Base-by-base conservation (phyloP, 2,888 invertebrate species). In the Altica lythri region DNA sequence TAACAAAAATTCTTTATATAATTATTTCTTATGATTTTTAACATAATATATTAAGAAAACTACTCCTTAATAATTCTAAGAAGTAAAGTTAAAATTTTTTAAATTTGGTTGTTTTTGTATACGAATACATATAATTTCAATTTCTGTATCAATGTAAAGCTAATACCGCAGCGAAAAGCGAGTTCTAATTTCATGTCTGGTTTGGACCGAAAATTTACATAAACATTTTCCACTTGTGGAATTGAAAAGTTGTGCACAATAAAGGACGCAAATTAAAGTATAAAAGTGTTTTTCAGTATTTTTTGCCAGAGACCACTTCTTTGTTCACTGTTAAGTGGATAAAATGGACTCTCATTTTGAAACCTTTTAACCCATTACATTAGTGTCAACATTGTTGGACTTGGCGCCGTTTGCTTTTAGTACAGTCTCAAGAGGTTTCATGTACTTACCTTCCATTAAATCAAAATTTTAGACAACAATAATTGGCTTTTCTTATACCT, bases 351-450 rank as follows among this genome's bases (percentile, higher is more conserved):
- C 12, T 30, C 40, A 30, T 53, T 37, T 43, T 16, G 12, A 40
- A 46, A 43, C 53, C 53, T 50, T 50, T 45, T 25, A 49, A 42
- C 42, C 45, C 49, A 43, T 49, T 53, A 53, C 22, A 47, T 47
- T 46, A 47, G 35, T 38, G 37, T 19, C 30, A 42, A 45, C 43
- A 49, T 27, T 40, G 52, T 43, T 37, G 13, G 35, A 38, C 45
- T 13, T 8, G 32, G 52, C 18, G 45, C 18, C 10, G n/a, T n/a
- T n/a, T n/a, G n/a, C n/a, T n/a, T 30, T 12, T 30, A 30, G 30
- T 30, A 2, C 30, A 12, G 30, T 30, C 6, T 13, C 13, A 4
- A 10, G 2, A 2, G 12, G n/a, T n/a, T n/a, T n/a, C n/a, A n/a
- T n/a, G n/a, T n/a, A n/a, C n/a, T n/a, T n/a, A n/a, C n/a, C n/a